Base-by-base conservation (phyloP, 2,888 invertebrate species). In the Blomia tropicalis region DNA sequence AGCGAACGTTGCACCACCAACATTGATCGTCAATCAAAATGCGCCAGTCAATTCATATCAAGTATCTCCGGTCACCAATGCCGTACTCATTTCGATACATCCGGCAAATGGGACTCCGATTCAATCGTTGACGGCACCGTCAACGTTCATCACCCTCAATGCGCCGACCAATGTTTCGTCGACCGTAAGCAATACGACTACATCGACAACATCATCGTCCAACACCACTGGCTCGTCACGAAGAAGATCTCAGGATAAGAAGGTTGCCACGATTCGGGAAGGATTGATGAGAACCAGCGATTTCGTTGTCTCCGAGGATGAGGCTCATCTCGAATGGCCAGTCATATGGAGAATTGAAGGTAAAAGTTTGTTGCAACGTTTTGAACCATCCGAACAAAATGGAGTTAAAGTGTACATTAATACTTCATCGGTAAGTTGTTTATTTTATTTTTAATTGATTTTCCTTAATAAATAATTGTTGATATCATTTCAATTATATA, bases 261-360 rank as follows among this genome's bases (percentile, higher is more conserved):
- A 65, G 51, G 64, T 60, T 11, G 54, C 64, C 14, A 63, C 63
- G 32, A 56, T 65, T 17, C 19, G 62, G 7, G 66, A 66, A 58
- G 66, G 66, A 3, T 29, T 66, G 23, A 66, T 66, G 66, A 60
- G 65, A 41, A 64, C 65, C 44, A 89, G 90, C 47, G 87, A 87
- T 72, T 92, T 89, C 77, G 83, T 91, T 66, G 85, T 87, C 43
- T 80, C 88, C 71, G 86, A 86, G 75, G 79, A 82, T 59, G 89
- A 91, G 75, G 74, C 87, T 67, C 79, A 79, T 64, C 77, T 79
- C 69, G 84, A 87, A 73, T 85, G 83, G 80, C 90, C 89, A 5
- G 81, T 85, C 4, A 82, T 92, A 70, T 92, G 91, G 91, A 82
- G 87, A 74, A 85, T 91, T 44, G 90, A 91, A 73, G 86, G 83